Evolutionary conservation across 2,113 vertebrate genomes (phyloP).

Genomic region (Morphnarchus princeps): DNA sequence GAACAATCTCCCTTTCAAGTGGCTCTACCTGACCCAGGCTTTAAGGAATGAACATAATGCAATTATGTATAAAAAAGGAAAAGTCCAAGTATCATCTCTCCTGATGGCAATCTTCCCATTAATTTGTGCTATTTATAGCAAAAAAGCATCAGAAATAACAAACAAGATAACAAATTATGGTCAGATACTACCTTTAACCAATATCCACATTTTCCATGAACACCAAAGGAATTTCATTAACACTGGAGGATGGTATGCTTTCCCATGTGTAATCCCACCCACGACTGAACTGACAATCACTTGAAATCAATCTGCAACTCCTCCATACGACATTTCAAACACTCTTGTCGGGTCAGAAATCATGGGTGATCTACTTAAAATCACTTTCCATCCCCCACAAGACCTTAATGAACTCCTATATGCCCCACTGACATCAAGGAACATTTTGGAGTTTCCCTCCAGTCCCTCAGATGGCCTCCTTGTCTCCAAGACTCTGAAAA

Average conservation of each 20-base stretch:
- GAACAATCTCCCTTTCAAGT: background rate
- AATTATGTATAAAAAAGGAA: background rate
- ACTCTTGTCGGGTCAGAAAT: conserved; percentile 1
- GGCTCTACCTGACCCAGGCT: background rate
- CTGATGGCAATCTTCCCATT: background rate
- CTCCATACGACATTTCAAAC: background rate
- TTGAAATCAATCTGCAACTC: background rate
- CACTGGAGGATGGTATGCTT: background rate
- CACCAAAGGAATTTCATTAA: background rate
- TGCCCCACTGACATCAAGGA: background rate
- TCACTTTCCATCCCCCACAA: background rate
- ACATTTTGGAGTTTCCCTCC: background rate
- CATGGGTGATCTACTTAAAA: background rate
- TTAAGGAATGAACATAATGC: background rate
- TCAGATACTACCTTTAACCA: background rate
- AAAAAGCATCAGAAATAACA: background rate
- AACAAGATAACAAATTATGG: background rate
- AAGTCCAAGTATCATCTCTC: background rate
- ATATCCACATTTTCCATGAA: background rate
- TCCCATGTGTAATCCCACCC: background rate
- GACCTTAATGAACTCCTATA: background rate
- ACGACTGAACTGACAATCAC: background rate
- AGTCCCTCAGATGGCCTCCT: background rate
- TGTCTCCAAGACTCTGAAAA: background rate
- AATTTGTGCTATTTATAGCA: background rate